Percentiles rank a stretch among this genome's conserved stretches.
These are phyloP conservation scores for Megatriorchis doriae DNA, from an alignment of 2,113 vertebrate species.

Conservation along the genomic window DNA sequence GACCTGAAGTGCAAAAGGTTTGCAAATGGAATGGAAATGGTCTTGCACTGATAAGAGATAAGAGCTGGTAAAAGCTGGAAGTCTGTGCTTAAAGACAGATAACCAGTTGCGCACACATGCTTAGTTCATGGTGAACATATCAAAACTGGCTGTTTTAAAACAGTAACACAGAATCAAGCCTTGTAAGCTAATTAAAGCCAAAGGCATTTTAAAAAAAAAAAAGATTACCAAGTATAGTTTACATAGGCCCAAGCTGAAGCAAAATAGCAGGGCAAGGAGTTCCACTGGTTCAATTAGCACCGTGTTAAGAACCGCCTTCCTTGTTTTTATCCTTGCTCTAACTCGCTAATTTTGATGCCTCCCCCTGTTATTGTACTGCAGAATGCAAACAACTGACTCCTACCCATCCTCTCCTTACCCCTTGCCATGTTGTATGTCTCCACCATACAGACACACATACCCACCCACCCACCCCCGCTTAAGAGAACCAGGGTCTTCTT, in stretches of 20 bases:
- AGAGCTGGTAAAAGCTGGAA: background rate
- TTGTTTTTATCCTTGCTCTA: background rate
- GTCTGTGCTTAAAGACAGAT: background rate
- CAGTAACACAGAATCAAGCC: background rate
- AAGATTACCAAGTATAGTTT: accelerated
- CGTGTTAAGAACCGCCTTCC: background rate
- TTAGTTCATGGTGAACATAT: background rate
- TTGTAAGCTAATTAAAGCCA: background rate
- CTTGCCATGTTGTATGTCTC: background rate
- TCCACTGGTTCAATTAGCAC: background rate
- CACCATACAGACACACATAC: no score
- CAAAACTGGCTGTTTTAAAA: background rate
- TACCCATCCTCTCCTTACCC: background rate
- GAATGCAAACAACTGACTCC: background rate
- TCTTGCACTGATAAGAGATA: background rate
- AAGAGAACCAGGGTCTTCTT: background rate
- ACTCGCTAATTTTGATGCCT: background rate
- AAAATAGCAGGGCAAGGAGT: background rate
- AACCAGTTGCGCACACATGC: background rate
- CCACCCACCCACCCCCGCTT: no score
- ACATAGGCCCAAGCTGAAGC: background rate
- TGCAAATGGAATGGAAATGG: background rate
- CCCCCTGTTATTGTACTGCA: no score
- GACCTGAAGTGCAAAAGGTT: background rate
- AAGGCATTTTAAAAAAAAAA: background rate